phyloP scores from a whole-genome alignment of 2,888 invertebrate genomes.

The Lampropteryx suffumata region DNA sequence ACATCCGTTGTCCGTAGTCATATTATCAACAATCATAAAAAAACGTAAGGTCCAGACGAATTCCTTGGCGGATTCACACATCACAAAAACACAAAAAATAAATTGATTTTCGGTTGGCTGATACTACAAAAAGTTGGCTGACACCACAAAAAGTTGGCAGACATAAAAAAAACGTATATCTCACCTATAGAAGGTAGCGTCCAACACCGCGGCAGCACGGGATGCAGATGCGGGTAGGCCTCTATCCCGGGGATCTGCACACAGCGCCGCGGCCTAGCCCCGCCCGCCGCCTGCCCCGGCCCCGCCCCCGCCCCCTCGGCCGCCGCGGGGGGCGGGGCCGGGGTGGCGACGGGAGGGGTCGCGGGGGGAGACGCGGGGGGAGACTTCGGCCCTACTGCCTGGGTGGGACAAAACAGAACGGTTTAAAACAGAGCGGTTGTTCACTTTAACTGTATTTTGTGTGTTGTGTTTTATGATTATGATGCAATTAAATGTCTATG shows the following conservation, averaged over 20 bases:
- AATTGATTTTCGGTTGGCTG: too few species aligned
- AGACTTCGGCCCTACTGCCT: conserved; percentile 23
- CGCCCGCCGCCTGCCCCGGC: conserved; percentile 28
- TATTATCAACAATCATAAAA: too few species aligned
- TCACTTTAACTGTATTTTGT: not conserved
- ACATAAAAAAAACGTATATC: too few species aligned
- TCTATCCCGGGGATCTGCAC: conserved; percentile 92
- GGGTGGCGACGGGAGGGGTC: conserved; percentile 9
- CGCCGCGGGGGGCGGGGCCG: conserved; percentile 3
- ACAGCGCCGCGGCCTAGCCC: conserved; percentile 63
- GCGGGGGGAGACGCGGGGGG: conserved; percentile 9
- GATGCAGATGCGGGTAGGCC: conserved; percentile 87
- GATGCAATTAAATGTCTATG: too few species aligned
- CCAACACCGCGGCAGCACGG: conserved; percentile 88
- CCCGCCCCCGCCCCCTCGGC: conserved; percentile 27
- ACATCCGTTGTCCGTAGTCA: too few species aligned
- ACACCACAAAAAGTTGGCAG: not conserved
- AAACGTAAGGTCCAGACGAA: too few species aligned
- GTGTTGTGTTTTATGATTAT: too few species aligned
- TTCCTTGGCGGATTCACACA: too few species aligned
- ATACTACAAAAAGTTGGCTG: too few species aligned
- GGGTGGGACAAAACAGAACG: conserved; percentile 4
- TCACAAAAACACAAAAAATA: too few species aligned
- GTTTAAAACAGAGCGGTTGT: too few species aligned
- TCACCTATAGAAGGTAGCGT: conserved; percentile 87